Percentiles rank a stretch among this genome's conserved stretches.
These are phyloP conservation scores for Conops quadrifasciatus DNA, from an alignment of 2,888 invertebrate genomes.

Conservation along the genomic window DNA sequence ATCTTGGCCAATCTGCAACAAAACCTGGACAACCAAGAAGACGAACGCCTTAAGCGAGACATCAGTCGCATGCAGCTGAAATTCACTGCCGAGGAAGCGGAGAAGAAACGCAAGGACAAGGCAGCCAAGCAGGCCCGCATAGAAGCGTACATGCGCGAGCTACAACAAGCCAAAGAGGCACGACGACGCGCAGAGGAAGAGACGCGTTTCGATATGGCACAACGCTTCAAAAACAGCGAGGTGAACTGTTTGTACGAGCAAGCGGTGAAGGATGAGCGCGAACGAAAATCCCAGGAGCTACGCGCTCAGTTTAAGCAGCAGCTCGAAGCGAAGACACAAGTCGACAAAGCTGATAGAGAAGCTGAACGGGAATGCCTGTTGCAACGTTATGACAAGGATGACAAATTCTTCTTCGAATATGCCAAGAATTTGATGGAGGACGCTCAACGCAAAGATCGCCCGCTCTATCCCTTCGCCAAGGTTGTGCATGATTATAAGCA, in stretches of 20 bases:
- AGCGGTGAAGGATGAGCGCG: conserved; percentile 50
- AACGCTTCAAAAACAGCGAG: conserved; percentile 56
- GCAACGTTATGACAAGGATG: conserved; percentile 50
- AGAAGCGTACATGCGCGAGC: conserved; percentile 54
- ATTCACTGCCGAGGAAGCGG: conserved; percentile 60
- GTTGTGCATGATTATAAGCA: conserved; percentile 55
- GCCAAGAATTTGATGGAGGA: conserved; percentile 55
- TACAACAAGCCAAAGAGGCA: conserved; percentile 48
- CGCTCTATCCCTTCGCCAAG: conserved; percentile 57
- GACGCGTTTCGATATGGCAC: conserved; percentile 50
- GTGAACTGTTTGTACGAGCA: conserved; percentile 48
- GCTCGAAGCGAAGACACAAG: conserved; percentile 49
- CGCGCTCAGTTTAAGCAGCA: conserved; percentile 52
- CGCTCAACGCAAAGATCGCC: conserved; percentile 55
- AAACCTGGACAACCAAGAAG: conserved; percentile 65
- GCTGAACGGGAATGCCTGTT: conserved; percentile 40
- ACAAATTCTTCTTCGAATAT: conserved; percentile 57
- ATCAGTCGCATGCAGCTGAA: conserved; percentile 65
- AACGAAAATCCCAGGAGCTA: conserved; percentile 47
- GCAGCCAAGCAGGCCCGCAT: conserved; percentile 55
- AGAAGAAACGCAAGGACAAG: conserved; percentile 53
- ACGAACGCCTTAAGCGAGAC: conserved; percentile 67
- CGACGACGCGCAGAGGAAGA: conserved; percentile 47
- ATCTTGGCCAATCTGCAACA: conserved; percentile 65
- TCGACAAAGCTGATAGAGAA: conserved; percentile 42